Percentiles rank a stretch among this genome's conserved stretches.
Conservation (phyloP, 2,888 invertebrate species). For the Eristalis intricaria region DNA sequence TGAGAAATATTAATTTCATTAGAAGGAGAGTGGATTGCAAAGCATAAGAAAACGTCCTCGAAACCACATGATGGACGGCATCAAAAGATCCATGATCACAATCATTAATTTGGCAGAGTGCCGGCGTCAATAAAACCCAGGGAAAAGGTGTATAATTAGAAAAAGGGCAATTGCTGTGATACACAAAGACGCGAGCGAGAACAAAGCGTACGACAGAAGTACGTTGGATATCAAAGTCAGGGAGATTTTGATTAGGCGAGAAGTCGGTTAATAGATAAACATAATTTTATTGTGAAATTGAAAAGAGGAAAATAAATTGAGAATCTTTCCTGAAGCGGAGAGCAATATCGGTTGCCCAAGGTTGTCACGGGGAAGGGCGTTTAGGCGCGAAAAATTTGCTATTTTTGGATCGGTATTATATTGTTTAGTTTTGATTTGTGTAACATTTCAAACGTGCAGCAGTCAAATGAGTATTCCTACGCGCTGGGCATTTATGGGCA, state of each 20-base stretch:
- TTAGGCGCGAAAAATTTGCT: too few relatives aligned
- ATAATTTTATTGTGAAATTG: not conserved
- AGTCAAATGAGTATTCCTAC: too few relatives aligned
- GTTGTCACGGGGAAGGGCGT: too few relatives aligned
- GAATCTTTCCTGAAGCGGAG: too few relatives aligned
- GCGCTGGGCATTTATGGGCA: too few relatives aligned
- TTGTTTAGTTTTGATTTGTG: too few relatives aligned
- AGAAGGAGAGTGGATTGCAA: not conserved
- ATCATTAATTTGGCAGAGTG: not conserved
- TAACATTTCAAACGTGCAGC: too few relatives aligned
- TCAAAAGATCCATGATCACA: not conserved
- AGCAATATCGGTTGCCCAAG: too few relatives aligned
- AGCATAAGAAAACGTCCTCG: not conserved
- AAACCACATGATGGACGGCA: not conserved
- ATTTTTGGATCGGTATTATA: too few relatives aligned
- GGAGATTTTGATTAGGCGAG: not conserved
- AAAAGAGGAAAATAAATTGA: too few relatives aligned
- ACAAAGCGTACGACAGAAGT: not conserved
- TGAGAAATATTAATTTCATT: not conserved
- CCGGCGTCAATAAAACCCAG: not conserved
- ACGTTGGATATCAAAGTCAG: not conserved
- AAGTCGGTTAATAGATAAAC: not conserved
- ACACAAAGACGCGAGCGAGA: not conserved
- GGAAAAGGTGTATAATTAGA: not conserved
- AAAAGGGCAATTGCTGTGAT: not conserved